Base-by-base conservation (phyloP, 2,113 vertebrate species). In the Ophthalmotilapia sp. region DNA sequence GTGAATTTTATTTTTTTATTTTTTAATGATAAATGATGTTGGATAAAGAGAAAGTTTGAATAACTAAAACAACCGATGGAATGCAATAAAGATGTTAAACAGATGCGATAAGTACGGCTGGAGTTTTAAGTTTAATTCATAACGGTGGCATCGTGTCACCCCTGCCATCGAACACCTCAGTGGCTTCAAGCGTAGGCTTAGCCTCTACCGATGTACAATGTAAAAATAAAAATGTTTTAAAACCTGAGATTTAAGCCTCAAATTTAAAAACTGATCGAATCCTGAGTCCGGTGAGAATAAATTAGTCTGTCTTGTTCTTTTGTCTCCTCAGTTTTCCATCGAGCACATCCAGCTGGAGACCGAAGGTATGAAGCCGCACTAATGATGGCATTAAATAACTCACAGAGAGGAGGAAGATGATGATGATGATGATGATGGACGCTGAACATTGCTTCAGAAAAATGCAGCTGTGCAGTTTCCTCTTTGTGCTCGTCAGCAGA, bases 321-420 rank as follows among this genome's bases (percentile, higher is more conserved):
- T 89, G 77, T 90, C 17, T 91, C 93, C 94, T 89, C 94, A 99
- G 99, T 99, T 99, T 95, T 97, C 96, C 91, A 94, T 97, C 79
- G 97, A 99, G 56, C 95, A 94, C 92, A 98, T 99, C 94, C 97
- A 97, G 95, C 97, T 99, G 94, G 97, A 96, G 29, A 96, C 98
- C 12, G 97, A 98, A 96, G 97, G 98, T 98, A 96, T 1, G 89
- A 17, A 56, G 2, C 56, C 5, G 6, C 42, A 29, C 21, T 1
- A 5, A 82, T 23, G 53, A 54, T 3, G n/a, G 49, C 38, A 65
- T 49, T 26, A 21, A 49, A 90, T 68, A 42, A 42, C 38, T 45
- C 38, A 0, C 9, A 29, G 40, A 26, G 42, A 47, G 4, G 68
- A 29, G 33, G 33, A 65, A 1, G 17, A 75, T 19, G 42, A 47